These are phyloP conservation scores for Darevskia mixta DNA, from an alignment of 2,797 vertebrate species.

Conservation along the genomic window DNA sequence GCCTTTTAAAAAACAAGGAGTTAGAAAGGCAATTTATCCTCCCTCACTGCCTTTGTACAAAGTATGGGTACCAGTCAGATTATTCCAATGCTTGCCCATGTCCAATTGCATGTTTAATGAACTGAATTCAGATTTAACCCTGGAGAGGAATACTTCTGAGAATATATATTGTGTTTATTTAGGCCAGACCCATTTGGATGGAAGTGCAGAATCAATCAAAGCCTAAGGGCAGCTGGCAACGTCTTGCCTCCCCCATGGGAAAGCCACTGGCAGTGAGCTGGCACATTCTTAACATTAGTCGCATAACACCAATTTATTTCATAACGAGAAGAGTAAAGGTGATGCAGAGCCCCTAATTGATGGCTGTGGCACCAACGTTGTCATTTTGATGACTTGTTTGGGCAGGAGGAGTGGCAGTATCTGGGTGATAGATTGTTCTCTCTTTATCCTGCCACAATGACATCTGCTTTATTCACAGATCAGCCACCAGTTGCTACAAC, in stretches of 20 bases:
- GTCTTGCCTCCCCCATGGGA: slow-evolving; percentile 46
- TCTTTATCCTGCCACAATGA: slow-evolving; percentile 80
- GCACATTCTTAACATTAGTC: slow-evolving; percentile 48
- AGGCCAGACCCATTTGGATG: slow-evolving; percentile 45
- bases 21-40: slow-evolving; percentile 56
- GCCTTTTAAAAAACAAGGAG: slow-evolving; percentile 33
- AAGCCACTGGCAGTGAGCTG: slow-evolving; percentile 3
- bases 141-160: slow-evolving; percentile 56
- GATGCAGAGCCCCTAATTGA: slow-evolving; percentile 70
- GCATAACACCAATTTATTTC: slow-evolving; percentile 51
- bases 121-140: slow-evolving; percentile 60
- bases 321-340: slow-evolving; percentile 69
- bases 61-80: slow-evolving; percentile 51
- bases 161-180: slow-evolving; percentile 68
- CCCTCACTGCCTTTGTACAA: slow-evolving; percentile 55
- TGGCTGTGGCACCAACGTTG: slow-evolving; percentile 75
- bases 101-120: slow-evolving; percentile 44
- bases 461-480: slow-evolving; percentile 92
- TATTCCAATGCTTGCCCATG: slow-evolving; percentile 63
- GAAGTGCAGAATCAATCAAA: slow-evolving; percentile 66
- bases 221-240: slow-evolving; percentile 70
- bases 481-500: slow-evolving; percentile 88
- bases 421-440: slow-evolving; percentile 85
- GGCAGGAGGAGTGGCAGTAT: slow-evolving; percentile 79
- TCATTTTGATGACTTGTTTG: slow-evolving; percentile 90